Evolutionary conservation across 1,140 invertebrate species (phyloP).

Genomic region (Leptinotarsa texana): DNA sequence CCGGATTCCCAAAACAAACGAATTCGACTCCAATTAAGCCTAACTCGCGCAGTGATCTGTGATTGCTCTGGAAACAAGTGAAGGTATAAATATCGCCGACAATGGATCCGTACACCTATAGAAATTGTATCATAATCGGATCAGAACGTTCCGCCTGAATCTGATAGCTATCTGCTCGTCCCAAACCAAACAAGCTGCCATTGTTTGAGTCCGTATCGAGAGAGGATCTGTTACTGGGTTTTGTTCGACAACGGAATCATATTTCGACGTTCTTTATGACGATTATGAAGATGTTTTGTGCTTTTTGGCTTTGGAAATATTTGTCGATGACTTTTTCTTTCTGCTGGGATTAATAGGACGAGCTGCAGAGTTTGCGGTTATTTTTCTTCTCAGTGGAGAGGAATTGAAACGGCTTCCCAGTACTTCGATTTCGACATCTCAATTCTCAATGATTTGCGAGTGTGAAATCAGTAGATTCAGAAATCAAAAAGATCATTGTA

Average conservation of each 20-base stretch:
- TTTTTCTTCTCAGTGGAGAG: too few species aligned
- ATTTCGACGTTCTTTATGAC: background rate
- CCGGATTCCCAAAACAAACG: too few species aligned
- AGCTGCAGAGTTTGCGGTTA: too few species aligned
- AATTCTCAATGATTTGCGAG: too few species aligned
- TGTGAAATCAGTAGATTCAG: too few species aligned
- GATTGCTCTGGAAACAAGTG: too few species aligned
- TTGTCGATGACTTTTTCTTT: background rate
- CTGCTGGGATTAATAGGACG: background rate
- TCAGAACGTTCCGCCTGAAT: background rate
- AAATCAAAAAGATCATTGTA: too few species aligned
- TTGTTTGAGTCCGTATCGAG: background rate
- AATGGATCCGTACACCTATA: slow-evolving; percentile 6
- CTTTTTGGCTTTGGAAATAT: background rate
- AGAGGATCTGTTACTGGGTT: background rate
- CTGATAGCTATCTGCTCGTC: background rate
- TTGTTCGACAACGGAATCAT: background rate
- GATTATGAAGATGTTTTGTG: background rate
- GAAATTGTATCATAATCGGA: slow-evolving; percentile 8
- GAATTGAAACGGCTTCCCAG: too few species aligned
- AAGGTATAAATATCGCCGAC: background rate
- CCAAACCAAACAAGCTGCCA: background rate
- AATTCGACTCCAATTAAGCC: too few species aligned
- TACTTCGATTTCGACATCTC: too few species aligned
- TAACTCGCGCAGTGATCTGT: too few species aligned